Evolutionary conservation across 2,797 vertebrate genomes (phyloP), one percentile per base, ranked within the genome.

Genomic region (Enteromius treurensis): DNA sequence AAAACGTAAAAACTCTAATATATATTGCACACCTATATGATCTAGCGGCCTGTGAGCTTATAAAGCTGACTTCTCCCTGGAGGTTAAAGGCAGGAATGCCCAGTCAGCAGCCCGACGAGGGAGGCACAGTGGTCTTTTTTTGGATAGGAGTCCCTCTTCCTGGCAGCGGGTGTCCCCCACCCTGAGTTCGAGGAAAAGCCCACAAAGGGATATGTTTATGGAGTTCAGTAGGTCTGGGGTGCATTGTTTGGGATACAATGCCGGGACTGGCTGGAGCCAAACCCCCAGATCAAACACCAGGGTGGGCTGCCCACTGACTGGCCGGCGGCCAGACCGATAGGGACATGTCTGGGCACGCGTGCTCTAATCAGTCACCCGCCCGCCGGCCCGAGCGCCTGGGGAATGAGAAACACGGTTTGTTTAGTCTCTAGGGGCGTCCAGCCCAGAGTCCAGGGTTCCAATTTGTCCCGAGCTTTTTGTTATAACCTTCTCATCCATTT

Each of bases 181-280:
- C 88, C 89, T 92, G 90, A 92, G 90, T 92, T 89, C 60, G 86
- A 93, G 91, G 93, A 92, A 94, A 94, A 91, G 90, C 92, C 93
- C 91, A 93, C 91, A 93, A 92, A 91, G 91, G 92, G 90, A 93
- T 90, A 92, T 94, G 93, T 95, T 94, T 94, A 93, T 92, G 84
- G 84, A 93, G 93, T 94, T 93, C 91, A 94, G 91, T 93, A 92
- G 92, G 94, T 94, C 94, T 95, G 92, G 92, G 91, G 91, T 91
- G 91, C 92, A 95, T 96, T 96, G 95, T 96, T 95, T 94, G 86
- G 90, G 92, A 95, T 91, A 96, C 95, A 96, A 96, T 96, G 94
- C 92, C 91, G 93, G 94, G 95, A 94, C 94, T 91, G 93, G 84
- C 92, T 95, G 95, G 95, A 96, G 95, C 95, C 95, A 90, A 93